Percentiles rank a stretch among this genome's conserved stretches.
Evolutionary conservation across 1,140 invertebrate genomes (phyloP).

Genomic region (Mercenaria mercenaria): DNA sequence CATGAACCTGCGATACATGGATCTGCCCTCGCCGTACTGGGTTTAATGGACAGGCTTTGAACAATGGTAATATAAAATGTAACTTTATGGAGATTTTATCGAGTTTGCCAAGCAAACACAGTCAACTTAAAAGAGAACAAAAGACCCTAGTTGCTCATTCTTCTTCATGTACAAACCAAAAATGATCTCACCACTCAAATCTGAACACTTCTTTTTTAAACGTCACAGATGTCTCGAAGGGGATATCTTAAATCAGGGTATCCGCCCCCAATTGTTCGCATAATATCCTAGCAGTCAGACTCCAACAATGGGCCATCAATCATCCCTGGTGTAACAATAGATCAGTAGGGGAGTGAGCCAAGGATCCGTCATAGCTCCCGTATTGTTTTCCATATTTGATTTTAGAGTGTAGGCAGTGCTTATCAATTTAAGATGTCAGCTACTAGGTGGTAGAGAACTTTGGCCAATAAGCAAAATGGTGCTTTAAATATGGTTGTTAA

Average conservation of each 20-base stretch:
- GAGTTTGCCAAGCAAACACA: no score
- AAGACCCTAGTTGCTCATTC: no score
- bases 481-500: slow-evolving; percentile 15
- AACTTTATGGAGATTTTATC: no score
- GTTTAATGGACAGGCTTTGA: no score
- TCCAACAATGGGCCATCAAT: slow-evolving; percentile 23
- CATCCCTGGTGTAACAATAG: not conserved
- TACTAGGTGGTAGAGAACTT: slow-evolving; percentile 4
- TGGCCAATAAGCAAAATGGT: not conserved
- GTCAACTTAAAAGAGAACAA: no score
- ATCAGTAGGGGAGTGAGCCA: slow-evolving; percentile 3
- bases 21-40: no score
- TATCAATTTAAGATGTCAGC: slow-evolving; percentile 31
- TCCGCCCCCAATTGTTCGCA: not conserved
- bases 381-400: slow-evolving; percentile 38
- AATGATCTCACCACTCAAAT: not conserved
- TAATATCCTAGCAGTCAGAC: slow-evolving; percentile 20
- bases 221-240: not conserved
- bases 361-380: not conserved
- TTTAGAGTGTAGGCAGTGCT: slow-evolving; percentile 2
- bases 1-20: no score
- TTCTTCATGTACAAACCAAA: no score
- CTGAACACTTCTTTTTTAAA: not conserved
- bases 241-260: not conserved
- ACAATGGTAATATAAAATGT: no score